Base-by-base conservation (phyloP, 2,113 vertebrate species). In the Xiphias gladius region DNA sequence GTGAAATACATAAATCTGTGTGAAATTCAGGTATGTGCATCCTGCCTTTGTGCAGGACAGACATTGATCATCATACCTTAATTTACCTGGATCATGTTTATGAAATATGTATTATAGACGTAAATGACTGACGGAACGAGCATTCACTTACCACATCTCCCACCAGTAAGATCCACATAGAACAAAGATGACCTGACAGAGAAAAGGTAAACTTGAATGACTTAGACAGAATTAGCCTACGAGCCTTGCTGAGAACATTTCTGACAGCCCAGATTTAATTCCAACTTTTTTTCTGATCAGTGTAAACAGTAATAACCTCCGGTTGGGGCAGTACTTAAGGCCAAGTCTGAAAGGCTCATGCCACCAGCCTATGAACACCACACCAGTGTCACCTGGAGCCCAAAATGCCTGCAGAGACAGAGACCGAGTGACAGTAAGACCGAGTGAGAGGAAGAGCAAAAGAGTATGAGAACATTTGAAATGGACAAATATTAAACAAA, bases 321-420 rank as follows among this genome's bases (percentile, higher is more conserved):
- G 96, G 91, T 99, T 99, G 77, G 95, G 93, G 81, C 97, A 99
- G 86, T 94, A 93, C 1, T 86, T 96, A 41, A 99, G 92, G 28
- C 98, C 98, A 72, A 99, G 92, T 90, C 96, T 95, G 91, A 97
- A 99, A 7, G 97, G 97, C 55, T 97, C 95, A 0, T 99, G 97
- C 94, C 95, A 96, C 97, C 97, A 99, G 76, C 98, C 98, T 19
- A 97, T 94, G 1, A 99, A 99, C 75, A 99, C 95, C 86, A 99
- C 96, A 0, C 98, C 97, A 0, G 88, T 92, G 86, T 99, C 98
- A 54, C 91, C 95, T 0, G 96, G 97, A 43, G 97, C 96, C 98
- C 98, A 99, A 92, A 99, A 97, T 28, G 97, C 98, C 98, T 99
- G 86, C 2, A 81, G 57, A 87, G 24, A 76, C 3, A 43, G 2